A percentile compares a stretch with the other conserved stretches of the same genome.
Evolutionary conservation across 2,797 vertebrate species (phyloP).

Genomic region (Epinephelus coioides): DNA sequence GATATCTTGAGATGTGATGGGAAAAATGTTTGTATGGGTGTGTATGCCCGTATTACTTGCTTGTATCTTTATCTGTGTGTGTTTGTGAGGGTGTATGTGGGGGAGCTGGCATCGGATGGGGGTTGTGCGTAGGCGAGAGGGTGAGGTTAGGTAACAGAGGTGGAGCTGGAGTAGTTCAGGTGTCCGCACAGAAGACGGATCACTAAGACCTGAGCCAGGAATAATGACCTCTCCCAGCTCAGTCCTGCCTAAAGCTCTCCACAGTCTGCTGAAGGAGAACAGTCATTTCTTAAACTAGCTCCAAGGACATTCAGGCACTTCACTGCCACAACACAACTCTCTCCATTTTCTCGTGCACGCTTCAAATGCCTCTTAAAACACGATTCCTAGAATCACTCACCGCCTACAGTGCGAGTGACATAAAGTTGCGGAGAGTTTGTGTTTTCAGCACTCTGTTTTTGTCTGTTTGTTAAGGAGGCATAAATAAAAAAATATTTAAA

Average conservation of each 20-base stretch:
- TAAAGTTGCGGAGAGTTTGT: constrained; percentile 3
- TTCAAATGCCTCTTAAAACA: constrained; percentile 22
- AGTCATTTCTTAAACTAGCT: constrained; percentile 49
- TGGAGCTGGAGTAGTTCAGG: constrained; percentile 26
- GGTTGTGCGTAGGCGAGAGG: neutral
- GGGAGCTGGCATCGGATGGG: constrained; percentile 17
- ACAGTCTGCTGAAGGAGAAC: constrained; percentile 43
- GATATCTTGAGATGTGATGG: constrained; percentile 55
- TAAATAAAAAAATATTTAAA: neutral
- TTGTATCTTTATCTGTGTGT: neutral
- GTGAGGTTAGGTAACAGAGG: constrained; percentile 49
- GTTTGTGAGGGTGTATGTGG: constrained; percentile 12
- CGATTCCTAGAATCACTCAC: constrained; percentile 25
- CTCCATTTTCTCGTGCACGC: constrained; percentile 20
- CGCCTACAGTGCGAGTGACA: neutral
- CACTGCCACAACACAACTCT: constrained; percentile 24
- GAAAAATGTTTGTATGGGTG: constrained; percentile 36
- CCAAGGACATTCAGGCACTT: constrained; percentile 27
- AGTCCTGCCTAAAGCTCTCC: constrained; percentile 46
- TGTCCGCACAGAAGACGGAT: constrained; percentile 52
- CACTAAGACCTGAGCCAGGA: constrained; percentile 46
- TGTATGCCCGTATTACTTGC: neutral
- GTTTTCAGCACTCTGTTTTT: constrained; percentile 9
- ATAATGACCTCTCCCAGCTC: constrained; percentile 57
- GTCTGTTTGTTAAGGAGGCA: neutral